Percentiles rank a stretch among this genome's conserved stretches.
Evolutionary conservation across 2,797 vertebrate genomes (phyloP).

Genomic region (Sebastes flavidus): DNA sequence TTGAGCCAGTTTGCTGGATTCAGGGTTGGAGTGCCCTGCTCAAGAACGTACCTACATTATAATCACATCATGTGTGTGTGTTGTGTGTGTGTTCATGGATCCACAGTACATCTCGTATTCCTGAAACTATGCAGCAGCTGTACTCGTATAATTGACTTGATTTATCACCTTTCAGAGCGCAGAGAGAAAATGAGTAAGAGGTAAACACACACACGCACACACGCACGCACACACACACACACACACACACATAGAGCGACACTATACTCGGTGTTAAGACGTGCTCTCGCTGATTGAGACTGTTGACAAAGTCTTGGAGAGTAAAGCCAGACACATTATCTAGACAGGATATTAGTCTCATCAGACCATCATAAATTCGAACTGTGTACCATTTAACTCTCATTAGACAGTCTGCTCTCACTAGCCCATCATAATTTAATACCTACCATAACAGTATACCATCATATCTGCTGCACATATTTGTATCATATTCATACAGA

Average conservation of each 20-base stretch:
- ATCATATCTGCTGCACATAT: slow-evolving; percentile 32
- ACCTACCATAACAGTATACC: slow-evolving; percentile 19
- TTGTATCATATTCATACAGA: slow-evolving; percentile 1
- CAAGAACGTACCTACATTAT: background rate
- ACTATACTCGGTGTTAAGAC: slow-evolving; percentile 6
- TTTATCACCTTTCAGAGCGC: slow-evolving; percentile 41
- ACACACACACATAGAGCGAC: background rate
- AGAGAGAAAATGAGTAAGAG: slow-evolving; percentile 37
- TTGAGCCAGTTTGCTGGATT: background rate
- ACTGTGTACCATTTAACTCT: slow-evolving; percentile 42
- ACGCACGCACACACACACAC: background rate
- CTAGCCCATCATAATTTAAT: slow-evolving; percentile 53
- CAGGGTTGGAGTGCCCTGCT: background rate
- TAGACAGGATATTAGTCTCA: slow-evolving; percentile 66
- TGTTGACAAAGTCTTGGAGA: slow-evolving; percentile 44
- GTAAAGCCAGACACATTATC: slow-evolving; percentile 48
- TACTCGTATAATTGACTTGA: slow-evolving; percentile 39
- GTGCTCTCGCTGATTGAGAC: background rate
- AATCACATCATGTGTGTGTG: background rate
- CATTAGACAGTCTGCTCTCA: slow-evolving; percentile 47
- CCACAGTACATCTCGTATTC: slow-evolving; percentile 18
- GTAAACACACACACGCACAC: slow-evolving; percentile 16
- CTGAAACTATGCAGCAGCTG: slow-evolving; percentile 54
- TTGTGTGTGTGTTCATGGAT: slow-evolving; percentile 2
- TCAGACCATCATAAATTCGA: slow-evolving; percentile 72